phyloP scores from a whole-genome alignment of 2,888 invertebrate genomes.

The Lordiphosa andalusiaca region DNA sequence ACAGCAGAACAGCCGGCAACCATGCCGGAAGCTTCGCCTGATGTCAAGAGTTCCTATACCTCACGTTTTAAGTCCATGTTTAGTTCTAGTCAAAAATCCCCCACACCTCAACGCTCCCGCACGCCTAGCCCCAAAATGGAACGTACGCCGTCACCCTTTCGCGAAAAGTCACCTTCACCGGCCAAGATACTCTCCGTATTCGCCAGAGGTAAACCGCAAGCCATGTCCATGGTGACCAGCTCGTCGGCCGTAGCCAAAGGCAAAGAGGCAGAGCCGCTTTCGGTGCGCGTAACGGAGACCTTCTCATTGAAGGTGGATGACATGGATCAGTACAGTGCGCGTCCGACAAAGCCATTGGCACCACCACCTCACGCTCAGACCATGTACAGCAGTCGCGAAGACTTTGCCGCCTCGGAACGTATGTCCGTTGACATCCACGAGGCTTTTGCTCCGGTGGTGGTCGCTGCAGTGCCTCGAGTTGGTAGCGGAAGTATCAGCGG shows the following conservation, averaged over 20 bases:
- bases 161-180: slow-evolving; percentile 63
- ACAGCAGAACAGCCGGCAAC: slow-evolving; percentile 26
- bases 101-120: slow-evolving; percentile 50
- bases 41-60: slow-evolving; percentile 73
- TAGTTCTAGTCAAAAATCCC: slow-evolving; percentile 51
- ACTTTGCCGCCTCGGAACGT: slow-evolving; percentile 63
- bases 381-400: slow-evolving; percentile 72
- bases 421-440: slow-evolving; percentile 61
- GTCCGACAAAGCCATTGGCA: slow-evolving; percentile 57
- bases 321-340: slow-evolving; percentile 77
- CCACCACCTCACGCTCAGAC: slow-evolving; percentile 58
- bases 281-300: slow-evolving; percentile 77
- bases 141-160: slow-evolving; percentile 38
- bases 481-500: slow-evolving; percentile 46
- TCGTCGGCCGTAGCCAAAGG: slow-evolving; percentile 57
- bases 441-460: slow-evolving; percentile 74
- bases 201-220: slow-evolving; percentile 56
- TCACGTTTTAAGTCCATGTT: slow-evolving; percentile 77
- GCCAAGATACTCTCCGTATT: slow-evolving; percentile 62
- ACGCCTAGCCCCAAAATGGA: slow-evolving; percentile 54
- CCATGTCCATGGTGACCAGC: slow-evolving; percentile 64
- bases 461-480: slow-evolving; percentile 51
- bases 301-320: slow-evolving; percentile 80
- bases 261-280: slow-evolving; percentile 67
- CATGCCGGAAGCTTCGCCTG: slow-evolving; percentile 54